These are phyloP conservation scores for Dendronephthya gigantea DNA, from an alignment of 64 coral and sea anemone genomes.

Conservation along the genomic window DNA sequence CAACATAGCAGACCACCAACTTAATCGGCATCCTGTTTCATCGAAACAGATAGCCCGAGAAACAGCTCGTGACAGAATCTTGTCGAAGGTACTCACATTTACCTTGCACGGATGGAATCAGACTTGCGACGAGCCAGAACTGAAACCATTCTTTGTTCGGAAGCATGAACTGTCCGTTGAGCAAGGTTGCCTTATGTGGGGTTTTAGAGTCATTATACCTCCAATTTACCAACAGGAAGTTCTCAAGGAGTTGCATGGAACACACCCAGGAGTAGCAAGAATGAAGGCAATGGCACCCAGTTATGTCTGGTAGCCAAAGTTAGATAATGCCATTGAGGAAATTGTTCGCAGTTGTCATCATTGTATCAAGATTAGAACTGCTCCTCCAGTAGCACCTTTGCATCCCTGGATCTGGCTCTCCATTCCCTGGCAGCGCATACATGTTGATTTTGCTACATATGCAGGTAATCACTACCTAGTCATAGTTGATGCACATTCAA, in stretches of 20 bases:
- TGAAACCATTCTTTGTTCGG: neutral
- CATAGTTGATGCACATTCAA: constrained; percentile 1
- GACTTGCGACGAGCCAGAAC: too few relatives aligned
- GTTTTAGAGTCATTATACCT: neutral
- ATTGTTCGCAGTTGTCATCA: too few relatives aligned
- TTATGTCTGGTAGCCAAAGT: too few relatives aligned
- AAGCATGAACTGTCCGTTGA: neutral
- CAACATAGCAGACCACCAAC: neutral
- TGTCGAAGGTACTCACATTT: neutral
- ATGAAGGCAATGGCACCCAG: too few relatives aligned
- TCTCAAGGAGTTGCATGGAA: neutral
- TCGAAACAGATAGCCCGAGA: neutral
- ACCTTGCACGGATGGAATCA: neutral
- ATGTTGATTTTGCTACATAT: neutral
- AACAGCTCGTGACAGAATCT: neutral
- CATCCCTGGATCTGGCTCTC: too few relatives aligned
- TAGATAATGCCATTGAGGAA: too few relatives aligned
- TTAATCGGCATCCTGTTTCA: neutral
- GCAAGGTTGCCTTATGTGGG: neutral
- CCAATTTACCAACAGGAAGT: neutral
- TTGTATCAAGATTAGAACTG: too few relatives aligned
- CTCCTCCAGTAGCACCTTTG: neutral
- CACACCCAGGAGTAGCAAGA: too few relatives aligned
- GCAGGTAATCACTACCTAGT: too few relatives aligned
- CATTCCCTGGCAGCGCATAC: neutral